A percentile compares a stretch with the other conserved stretches of the same genome.
Evolutionary conservation across 2,888 invertebrate species (phyloP).

Genomic region (Parasteatoda lunata): DNA sequence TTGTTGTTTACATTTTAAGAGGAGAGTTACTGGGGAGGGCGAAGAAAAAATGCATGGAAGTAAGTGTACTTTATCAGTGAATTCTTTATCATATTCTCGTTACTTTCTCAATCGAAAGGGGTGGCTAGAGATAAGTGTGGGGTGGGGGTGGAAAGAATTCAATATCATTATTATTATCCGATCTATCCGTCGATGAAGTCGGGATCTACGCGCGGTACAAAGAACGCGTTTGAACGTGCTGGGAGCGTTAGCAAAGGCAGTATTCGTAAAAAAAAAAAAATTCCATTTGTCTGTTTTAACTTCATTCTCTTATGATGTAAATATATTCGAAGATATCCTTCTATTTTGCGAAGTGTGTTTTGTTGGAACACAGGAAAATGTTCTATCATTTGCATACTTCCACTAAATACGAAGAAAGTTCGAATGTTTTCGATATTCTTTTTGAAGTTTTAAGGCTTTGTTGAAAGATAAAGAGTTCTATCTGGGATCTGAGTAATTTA

Average conservation of each 20-base stretch:
- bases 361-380: conserved; percentile 23
- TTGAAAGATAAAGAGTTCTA: no score
- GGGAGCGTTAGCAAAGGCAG: background rate
- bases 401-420: conserved; percentile 45
- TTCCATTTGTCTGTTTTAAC: conserved; percentile 65
- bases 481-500: background rate
- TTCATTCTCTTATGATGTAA: conserved; percentile 60
- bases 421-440: conserved; percentile 30
- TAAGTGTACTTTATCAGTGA: background rate
- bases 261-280: conserved; percentile 43
- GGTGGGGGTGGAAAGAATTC: conserved; percentile 39
- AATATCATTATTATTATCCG: conserved; percentile 67
- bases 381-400: conserved; percentile 52
- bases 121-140: background rate
- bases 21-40: conserved; percentile 9
- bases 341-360: conserved; percentile 1
- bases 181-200: conserved; percentile 25
- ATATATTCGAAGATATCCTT: conserved; percentile 30
- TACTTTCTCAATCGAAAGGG: background rate
- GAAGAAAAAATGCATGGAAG: background rate
- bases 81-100: background rate
- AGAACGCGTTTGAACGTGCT: conserved; percentile 7
- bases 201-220: background rate
- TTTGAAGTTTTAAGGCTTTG: conserved; percentile 34
- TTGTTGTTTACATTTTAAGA: conserved; percentile 63